A percentile compares a stretch with the other conserved stretches of the same genome.
These are phyloP conservation scores for Trichogramma evanescens DNA, from an alignment of 2,888 invertebrate genomes.

Conservation along the genomic window DNA sequence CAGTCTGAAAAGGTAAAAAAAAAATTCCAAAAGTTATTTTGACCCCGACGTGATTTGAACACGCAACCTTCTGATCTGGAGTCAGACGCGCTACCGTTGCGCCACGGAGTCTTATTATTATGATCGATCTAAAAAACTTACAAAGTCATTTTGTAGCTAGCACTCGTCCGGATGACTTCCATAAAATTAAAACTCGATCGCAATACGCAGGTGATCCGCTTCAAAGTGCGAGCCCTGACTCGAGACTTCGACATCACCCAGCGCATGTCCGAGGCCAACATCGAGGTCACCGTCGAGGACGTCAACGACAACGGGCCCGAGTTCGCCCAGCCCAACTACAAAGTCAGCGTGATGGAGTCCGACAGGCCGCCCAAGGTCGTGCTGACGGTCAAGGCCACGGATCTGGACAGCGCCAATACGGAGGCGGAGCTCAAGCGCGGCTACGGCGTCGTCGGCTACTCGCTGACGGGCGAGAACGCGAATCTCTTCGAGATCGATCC, in stretches of 20 bases:
- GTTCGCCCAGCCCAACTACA: slow-evolving; percentile 64
- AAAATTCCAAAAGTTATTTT: not conserved
- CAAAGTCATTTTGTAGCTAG: not conserved
- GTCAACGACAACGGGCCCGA: slow-evolving; percentile 72
- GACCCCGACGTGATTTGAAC: slow-evolving; percentile 96
- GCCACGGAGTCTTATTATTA: slow-evolving; percentile 69
- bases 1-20: too few relatives aligned
- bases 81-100: slow-evolving; percentile 98
- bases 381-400: slow-evolving; percentile 63
- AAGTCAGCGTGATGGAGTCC: slow-evolving; percentile 65
- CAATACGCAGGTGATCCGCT: slow-evolving; percentile 41
- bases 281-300: slow-evolving; percentile 65
- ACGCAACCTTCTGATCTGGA: slow-evolving; percentile 98
- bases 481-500: slow-evolving; percentile 67
- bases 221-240: slow-evolving; percentile 49
- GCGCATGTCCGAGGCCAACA: slow-evolving; percentile 60
- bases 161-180: not conserved
- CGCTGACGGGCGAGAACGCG: slow-evolving; percentile 66
- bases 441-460: slow-evolving; percentile 65
- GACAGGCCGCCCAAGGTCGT: slow-evolving; percentile 61
- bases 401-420: slow-evolving; percentile 60
- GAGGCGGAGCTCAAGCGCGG: slow-evolving; percentile 52
- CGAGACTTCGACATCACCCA: slow-evolving; percentile 44
- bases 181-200: not conserved
- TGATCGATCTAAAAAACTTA: not conserved